Evolutionary conservation across 1,140 invertebrate species (phyloP).

Genomic region (Caenorhabditis brenneri): DNA sequence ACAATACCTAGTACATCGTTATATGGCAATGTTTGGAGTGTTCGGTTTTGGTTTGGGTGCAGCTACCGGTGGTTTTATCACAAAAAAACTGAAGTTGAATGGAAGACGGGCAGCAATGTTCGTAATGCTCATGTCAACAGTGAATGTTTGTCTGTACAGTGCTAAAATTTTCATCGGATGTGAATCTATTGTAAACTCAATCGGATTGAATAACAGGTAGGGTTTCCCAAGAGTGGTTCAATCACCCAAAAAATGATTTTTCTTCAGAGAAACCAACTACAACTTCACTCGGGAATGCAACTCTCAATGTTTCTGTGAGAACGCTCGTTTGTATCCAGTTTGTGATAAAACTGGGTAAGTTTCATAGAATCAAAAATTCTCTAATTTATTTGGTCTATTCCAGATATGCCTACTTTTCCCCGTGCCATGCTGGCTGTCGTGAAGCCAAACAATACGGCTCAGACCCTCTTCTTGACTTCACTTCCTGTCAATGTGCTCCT

Average conservation of each 20-base stretch:
- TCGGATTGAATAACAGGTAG: conserved; percentile 56
- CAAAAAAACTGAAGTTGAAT: conserved; percentile 60
- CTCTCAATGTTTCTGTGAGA: conserved; percentile 63
- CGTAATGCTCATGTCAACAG: conserved; percentile 61
- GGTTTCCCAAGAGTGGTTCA: neutral
- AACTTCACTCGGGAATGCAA: conserved; percentile 67
- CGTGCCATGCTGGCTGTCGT: conserved; percentile 69
- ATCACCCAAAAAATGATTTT: neutral
- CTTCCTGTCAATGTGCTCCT: conserved; percentile 63
- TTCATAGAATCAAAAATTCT: neutral
- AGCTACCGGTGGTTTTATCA: conserved; percentile 46
- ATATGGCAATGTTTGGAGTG: conserved; percentile 71
- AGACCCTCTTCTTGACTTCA: conserved; percentile 61
- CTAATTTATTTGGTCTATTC: neutral
- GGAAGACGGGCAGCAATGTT: conserved; percentile 65
- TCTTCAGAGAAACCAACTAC: conserved; percentile 60
- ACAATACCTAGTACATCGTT: conserved; percentile 67
- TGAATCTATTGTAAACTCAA: conserved; percentile 63
- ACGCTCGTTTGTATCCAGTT: conserved; percentile 66
- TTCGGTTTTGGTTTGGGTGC: conserved; percentile 67
- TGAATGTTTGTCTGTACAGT: conserved; percentile 62
- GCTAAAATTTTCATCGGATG: conserved; percentile 65
- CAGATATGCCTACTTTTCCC: conserved; percentile 62
- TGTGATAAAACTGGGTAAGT: conserved; percentile 60
- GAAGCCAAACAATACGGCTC: conserved; percentile 53